phyloP scores from a whole-genome alignment of 1,140 invertebrate species.

The Helicoverpa armigera region DNA sequence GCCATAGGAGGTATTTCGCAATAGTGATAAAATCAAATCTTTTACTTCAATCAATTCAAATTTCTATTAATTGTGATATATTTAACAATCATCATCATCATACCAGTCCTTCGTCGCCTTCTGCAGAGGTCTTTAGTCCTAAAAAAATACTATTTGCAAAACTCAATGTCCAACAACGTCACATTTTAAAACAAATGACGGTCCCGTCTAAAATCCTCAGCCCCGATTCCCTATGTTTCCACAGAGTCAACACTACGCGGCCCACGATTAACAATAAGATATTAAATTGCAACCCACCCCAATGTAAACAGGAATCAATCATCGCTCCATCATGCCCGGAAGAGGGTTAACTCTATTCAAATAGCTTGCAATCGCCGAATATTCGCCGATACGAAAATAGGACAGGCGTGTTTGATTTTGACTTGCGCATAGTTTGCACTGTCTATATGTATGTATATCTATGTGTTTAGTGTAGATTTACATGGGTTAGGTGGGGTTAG shows the following conservation, averaged over 20 bases:
- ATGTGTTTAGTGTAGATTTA: background rate
- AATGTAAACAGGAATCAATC: slow-evolving; percentile 85
- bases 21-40: too few species aligned
- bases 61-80: too few species aligned
- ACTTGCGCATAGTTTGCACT: slow-evolving; percentile 23
- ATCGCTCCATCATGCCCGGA: slow-evolving; percentile 74
- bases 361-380: slow-evolving; percentile 72
- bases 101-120: too few species aligned
- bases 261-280: slow-evolving; percentile 83
- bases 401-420: slow-evolving; percentile 37
- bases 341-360: slow-evolving; percentile 82
- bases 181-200: too few species aligned
- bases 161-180: too few species aligned
- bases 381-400: slow-evolving; percentile 64
- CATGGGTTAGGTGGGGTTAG: too few species aligned
- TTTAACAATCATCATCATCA: too few species aligned
- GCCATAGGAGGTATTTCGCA: too few species aligned
- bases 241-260: slow-evolving; percentile 64
- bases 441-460: background rate
- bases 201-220: background rate
- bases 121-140: too few species aligned
- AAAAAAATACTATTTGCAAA: too few species aligned
- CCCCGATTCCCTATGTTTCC: slow-evolving; percentile 44
- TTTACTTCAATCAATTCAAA: too few species aligned
- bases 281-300: slow-evolving; percentile 82